These are phyloP conservation scores for Blastomussa wellsi DNA, from an alignment of 92 coral and sea anemone species.

Conservation along the genomic window DNA sequence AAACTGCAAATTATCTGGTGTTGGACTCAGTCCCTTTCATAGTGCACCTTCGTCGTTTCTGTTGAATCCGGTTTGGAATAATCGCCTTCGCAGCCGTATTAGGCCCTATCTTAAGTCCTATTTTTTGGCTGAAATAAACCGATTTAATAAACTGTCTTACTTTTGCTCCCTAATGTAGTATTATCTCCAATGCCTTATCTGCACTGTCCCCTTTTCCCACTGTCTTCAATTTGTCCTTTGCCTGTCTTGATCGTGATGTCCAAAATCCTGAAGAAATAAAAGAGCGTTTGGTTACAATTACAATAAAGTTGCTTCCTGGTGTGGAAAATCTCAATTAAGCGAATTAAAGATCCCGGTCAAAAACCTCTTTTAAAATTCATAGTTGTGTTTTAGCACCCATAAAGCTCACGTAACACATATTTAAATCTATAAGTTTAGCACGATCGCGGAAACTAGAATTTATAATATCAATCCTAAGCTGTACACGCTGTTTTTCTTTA, in stretches of 20 bases:
- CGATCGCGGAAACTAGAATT: too few species aligned
- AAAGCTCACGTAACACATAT: too few species aligned
- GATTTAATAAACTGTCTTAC: not conserved
- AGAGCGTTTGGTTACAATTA: not conserved
- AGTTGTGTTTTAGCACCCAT: too few species aligned
- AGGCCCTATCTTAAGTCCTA: not conserved
- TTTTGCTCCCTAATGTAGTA: not conserved
- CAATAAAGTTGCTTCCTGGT: not conserved
- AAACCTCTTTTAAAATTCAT: too few species aligned
- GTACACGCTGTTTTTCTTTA: too few species aligned
- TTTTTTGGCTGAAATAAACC: not conserved
- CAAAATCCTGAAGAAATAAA: not conserved
- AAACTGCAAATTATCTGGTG: not conserved
- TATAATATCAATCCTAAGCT: too few species aligned
- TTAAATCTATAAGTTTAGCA: too few species aligned
- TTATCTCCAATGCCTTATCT: not conserved
- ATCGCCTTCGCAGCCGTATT: too few species aligned
- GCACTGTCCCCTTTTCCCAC: not conserved
- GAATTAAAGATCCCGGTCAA: not conserved
- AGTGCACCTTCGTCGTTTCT: not conserved
- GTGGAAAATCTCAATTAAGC: not conserved
- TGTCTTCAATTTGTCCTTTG: not conserved
- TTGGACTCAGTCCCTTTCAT: not conserved
- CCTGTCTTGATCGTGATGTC: not conserved
- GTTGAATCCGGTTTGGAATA: not conserved